Conservation (phyloP, 1,140 invertebrate genomes). For the Drosophila sp. region DNA sequence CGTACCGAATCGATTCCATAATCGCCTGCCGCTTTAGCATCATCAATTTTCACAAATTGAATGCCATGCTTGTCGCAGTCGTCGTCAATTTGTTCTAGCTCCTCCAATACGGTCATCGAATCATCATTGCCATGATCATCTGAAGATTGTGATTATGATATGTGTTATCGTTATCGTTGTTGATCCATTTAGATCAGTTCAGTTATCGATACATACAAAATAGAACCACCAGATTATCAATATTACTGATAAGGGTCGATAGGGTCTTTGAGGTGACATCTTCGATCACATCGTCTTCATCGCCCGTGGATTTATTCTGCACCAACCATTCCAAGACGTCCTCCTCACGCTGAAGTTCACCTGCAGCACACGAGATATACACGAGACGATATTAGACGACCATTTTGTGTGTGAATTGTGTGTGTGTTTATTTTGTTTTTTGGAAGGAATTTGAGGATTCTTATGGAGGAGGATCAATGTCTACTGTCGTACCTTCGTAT, state of each 20-base stretch:
- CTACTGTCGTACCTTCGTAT: slow-evolving; percentile 90
- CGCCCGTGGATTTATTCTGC: slow-evolving; percentile 95
- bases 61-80: slow-evolving; percentile 96
- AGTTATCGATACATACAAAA: slow-evolving; percentile 90
- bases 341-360: slow-evolving; percentile 94
- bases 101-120: slow-evolving; percentile 91
- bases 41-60: slow-evolving; percentile 96
- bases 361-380: slow-evolving; percentile 85
- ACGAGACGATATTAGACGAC: slow-evolving; percentile 48
- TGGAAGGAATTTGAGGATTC: slow-evolving; percentile 28
- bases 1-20: slow-evolving; percentile 92
- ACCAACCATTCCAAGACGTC: slow-evolving; percentile 97
- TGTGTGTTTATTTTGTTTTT: slow-evolving; percentile 23
- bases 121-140: slow-evolving; percentile 94
- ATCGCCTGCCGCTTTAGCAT: slow-evolving; percentile 90
- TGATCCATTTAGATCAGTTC: not conserved
- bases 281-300: slow-evolving; percentile 96
- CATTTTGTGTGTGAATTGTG: slow-evolving; percentile 12
- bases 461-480: slow-evolving; percentile 2
- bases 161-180: slow-evolving; percentile 32
- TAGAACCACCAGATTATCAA: slow-evolving; percentile 95
- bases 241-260: slow-evolving; percentile 93
- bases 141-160: slow-evolving; percentile 75
- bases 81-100: slow-evolving; percentile 96
- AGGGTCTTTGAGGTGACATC: slow-evolving; percentile 95